Evolutionary conservation across 2,113 vertebrate species (phyloP), one percentile per base, ranked within the genome.

Genomic region (Aegotheles bennettii): DNA sequence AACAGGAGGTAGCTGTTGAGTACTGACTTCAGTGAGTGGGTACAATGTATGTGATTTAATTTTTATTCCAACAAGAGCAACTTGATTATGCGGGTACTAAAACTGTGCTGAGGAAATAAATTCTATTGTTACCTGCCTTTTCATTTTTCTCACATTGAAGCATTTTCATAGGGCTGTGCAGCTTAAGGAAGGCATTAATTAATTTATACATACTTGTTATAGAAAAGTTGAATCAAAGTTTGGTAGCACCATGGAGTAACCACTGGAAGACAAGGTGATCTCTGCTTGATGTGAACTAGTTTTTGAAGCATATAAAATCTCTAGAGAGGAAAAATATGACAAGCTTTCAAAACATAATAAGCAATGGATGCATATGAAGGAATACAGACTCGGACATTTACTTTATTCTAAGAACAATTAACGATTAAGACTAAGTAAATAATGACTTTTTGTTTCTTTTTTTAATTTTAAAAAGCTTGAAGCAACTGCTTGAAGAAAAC

Each of bases 51-150:
- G 26, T 0, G 0, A 67, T 78, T 67, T 71, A 51, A 65, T 87
- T 95, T 94, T 78, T 50, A 50, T 14, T 47, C 25, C 5, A 2
- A 5, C 74, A 75, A 78, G 59, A 91, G 50, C 29, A 87, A 78
- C 23, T 74, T 70, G 35, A 77, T 48, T 84, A 42, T 5, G 11
- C 68, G 59, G 13, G 51, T 84, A 82, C 76, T 78, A 63, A 54
- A 87, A 91, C 51, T 67, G 48, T 18, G 6, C 80, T 87, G 80
- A 84, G 45, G 42, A 93, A 91, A 81, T 91, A 31, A 69, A 61
- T 89, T 92, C 17, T 63, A 21, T 61, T 68, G 6, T 56, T 77
- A 31, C 26, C 42, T 78, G 10, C 4, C 78, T 87, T 87, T 95
- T 23, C 21, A 8, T 87, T 78, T 42, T 89, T 84, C 35, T 94